Percentiles rank a stretch among this genome's conserved stretches.
These are phyloP conservation scores for Pomatostomus ruficeps DNA, from an alignment of 2,113 vertebrate species.

Conservation along the genomic window DNA sequence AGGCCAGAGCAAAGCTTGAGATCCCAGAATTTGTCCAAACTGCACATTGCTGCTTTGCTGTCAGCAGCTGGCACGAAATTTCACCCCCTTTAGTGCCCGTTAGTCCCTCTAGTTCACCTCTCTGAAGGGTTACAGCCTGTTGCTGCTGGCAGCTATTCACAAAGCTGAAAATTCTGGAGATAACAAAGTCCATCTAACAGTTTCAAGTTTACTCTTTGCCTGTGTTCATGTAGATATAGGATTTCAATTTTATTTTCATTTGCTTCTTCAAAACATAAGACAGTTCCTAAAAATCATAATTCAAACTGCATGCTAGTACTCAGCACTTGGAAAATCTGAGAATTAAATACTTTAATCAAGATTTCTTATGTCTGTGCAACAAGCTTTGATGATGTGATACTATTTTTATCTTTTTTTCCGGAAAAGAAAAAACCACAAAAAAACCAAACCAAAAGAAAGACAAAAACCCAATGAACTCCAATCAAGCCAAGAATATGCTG, in stretches of 20 bases:
- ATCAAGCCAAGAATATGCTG: background rate
- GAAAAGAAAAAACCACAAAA: background rate
- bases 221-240: rapidly evolving
- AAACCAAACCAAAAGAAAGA: background rate
- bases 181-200: background rate
- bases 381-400: background rate
- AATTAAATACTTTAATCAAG: background rate
- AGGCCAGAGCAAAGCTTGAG: background rate
- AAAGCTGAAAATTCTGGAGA: background rate
- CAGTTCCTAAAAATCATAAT: background rate
- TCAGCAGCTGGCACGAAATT: background rate
- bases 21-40: background rate
- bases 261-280: background rate
- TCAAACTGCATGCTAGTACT: background rate
- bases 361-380: background rate
- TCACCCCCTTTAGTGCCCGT: background rate
- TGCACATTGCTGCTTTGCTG: background rate
- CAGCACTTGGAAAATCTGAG: background rate
- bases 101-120: background rate
- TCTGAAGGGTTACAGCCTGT: background rate
- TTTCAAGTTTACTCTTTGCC: background rate
- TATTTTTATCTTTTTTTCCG: background rate
- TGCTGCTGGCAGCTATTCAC: background rate
- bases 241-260: background rate
- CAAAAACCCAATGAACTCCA: background rate